These are phyloP conservation scores for Miniopterus natalensis DNA, from an alignment of 2,113 vertebrate species.

Conservation along the genomic window DNA sequence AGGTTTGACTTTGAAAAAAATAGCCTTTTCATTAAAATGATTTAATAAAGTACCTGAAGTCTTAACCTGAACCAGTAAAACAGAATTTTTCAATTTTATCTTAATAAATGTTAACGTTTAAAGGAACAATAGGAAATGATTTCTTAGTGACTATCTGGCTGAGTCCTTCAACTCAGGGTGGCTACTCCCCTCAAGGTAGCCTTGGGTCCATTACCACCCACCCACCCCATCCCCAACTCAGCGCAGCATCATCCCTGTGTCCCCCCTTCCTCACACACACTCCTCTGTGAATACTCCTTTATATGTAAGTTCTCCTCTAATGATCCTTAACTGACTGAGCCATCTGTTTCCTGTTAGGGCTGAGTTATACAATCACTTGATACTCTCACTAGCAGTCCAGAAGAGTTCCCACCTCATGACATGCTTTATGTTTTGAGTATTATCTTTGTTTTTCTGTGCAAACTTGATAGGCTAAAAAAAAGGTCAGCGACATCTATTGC, in stretches of 20 bases:
- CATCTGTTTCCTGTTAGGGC: slow-evolving; percentile 44
- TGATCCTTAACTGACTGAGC: background rate
- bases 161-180: background rate
- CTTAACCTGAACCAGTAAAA: background rate
- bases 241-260: background rate
- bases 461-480: background rate
- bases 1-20: background rate
- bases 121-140: background rate
- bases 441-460: slow-evolving; percentile 18
- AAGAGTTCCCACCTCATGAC: background rate
- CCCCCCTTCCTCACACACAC: background rate
- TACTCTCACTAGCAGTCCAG: background rate
- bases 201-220: background rate
- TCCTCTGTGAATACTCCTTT: background rate
- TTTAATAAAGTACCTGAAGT: background rate
- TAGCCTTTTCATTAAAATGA: background rate
- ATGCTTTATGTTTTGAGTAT: background rate
- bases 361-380: background rate
- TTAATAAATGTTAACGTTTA: background rate
- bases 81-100: background rate
- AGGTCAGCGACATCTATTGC: background rate
- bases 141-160: background rate
- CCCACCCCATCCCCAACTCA: background rate
- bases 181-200: background rate
- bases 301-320: background rate